Evolutionary conservation across 1,140 invertebrate species (phyloP), one percentile per base, ranked within the genome.

Genomic region (Harpegnathos saltator): DNA sequence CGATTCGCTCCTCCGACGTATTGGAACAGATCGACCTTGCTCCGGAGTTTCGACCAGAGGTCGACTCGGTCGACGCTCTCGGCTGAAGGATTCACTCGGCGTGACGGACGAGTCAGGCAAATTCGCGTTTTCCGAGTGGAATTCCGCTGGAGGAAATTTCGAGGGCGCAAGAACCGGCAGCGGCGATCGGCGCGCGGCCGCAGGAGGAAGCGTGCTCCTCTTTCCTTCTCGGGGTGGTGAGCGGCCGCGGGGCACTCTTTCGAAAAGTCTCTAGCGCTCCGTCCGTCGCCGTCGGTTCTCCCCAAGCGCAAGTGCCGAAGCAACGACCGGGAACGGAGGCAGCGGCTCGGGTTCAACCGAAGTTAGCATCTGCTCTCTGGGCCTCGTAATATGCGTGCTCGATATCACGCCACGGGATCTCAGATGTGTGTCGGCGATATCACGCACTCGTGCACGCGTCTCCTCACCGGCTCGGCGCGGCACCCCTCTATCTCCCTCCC

Each of bases 381-480:
- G 91, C 87, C 91, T 90, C 87, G 90, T 93, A 92, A 92, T 93
- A 93, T 92, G 92, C 91, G 92, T 93, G 90, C 89, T 87, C 89
- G 89, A 93, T 94, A 94, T 94, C 93, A 81, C 84, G 72, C 22
- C 80, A 14, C 85, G 62, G 78, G 89, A 94, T 94, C 93, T 92
- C 15, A 94, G 93, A 94, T 94, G 88, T 89, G 90, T 92, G 89
- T 86, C 82, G 89, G 85, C 86, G 93, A 94, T 94, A 94, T 93
- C 92, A 93, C 91, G 92, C 93, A 93, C 92, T 92, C 91, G 85
- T 93, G 87, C 87, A 88, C 87, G 87, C 87, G 87, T 87, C 82
- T 82, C 61, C 72, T 72, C 54, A 48, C 84, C 80, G 80, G 56
- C 52, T 63, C 69, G 63, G 52, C 33, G 33, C 62, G 29, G 62